phyloP scores from a whole-genome alignment of 2,888 invertebrate genomes.

The Ophonus ardosiacus region DNA sequence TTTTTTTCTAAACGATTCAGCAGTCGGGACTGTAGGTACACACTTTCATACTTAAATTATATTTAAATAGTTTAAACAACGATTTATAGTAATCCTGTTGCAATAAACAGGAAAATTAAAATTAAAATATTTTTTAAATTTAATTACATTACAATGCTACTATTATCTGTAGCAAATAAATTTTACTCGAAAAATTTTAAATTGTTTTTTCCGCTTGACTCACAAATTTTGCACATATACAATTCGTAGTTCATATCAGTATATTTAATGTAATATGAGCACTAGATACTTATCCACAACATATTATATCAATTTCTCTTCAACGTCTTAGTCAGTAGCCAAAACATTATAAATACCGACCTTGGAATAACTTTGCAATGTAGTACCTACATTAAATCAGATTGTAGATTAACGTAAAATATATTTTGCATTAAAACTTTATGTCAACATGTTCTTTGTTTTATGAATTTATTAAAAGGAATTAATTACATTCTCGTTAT shows the following conservation, averaged over 20 bases:
- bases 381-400: not conserved
- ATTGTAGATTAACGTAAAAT: not conserved
- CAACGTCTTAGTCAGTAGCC: not conserved
- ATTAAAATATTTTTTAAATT: not conserved
- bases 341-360: not conserved
- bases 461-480: not conserved
- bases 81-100: not conserved
- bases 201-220: not conserved
- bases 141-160: not conserved
- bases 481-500: not conserved
- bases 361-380: not conserved
- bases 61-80: no score
- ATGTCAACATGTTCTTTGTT: not conserved
- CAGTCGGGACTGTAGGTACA: no score
- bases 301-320: not conserved
- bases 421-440: not conserved
- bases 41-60: no score
- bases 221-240: not conserved
- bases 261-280: not conserved
- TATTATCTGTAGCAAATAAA: not conserved
- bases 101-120: not conserved
- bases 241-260: not conserved
- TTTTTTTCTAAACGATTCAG: no score
- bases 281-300: not conserved
- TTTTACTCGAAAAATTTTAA: not conserved